Percentiles rank a stretch among this genome's conserved stretches.
Conservation (phyloP, 2,797 vertebrate genomes). For the Podarcis lilfordi region DNA sequence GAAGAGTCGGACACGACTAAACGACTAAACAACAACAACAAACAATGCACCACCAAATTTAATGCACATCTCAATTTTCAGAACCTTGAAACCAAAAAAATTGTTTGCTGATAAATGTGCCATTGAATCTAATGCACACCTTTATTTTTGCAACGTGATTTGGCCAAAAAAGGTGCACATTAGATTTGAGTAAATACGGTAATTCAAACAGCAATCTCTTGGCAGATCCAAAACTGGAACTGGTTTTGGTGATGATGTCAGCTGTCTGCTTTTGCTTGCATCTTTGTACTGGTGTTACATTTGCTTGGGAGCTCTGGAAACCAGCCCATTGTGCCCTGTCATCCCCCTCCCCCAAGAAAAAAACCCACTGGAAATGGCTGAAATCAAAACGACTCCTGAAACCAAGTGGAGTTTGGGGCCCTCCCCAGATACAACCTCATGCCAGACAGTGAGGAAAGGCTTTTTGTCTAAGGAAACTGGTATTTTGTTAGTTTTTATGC, state of each 20-base stretch:
- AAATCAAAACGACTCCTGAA: neutral
- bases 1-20: no score
- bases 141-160: no score
- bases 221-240: neutral
- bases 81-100: no score
- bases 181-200: no score
- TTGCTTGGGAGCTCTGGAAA: neutral
- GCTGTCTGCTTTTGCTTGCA: neutral
- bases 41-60: no score
- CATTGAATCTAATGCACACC: no score
- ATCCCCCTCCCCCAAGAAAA: no score
- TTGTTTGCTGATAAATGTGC: no score
- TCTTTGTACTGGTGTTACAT: neutral
- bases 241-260: neutral
- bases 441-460: neutral
- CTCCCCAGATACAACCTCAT: neutral
- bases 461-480: neutral
- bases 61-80: no score
- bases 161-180: no score
- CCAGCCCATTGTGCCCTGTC: neutral
- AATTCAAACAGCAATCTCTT: neutral
- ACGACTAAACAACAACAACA: no score
- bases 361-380: neutral
- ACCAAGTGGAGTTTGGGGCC: neutral
- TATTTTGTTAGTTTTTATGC: neutral